These are phyloP conservation scores for Charanyca ferruginea DNA, from an alignment of 2,888 invertebrate genomes.

Conservation along the genomic window DNA sequence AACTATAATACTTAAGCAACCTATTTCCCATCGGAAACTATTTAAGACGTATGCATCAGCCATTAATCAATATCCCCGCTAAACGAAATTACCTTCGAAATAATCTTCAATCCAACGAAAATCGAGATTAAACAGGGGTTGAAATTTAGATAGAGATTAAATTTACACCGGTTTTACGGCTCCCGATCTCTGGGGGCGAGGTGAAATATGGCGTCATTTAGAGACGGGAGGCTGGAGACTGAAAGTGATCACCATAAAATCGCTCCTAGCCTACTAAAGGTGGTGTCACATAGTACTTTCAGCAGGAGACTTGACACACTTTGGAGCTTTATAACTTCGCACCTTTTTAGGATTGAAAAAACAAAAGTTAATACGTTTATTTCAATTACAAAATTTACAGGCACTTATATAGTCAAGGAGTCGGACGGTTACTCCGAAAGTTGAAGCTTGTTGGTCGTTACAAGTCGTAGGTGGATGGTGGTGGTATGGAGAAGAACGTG, in stretches of 20 bases:
- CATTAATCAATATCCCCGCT: slow-evolving; percentile 48
- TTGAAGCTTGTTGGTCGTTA: too few species aligned
- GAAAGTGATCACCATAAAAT: slow-evolving; percentile 69
- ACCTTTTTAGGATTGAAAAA: slow-evolving; percentile 1
- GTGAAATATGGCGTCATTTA: slow-evolving; percentile 72
- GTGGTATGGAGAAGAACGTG: too few species aligned
- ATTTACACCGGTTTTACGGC: slow-evolving; percentile 67
- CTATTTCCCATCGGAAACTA: slow-evolving; percentile 10
- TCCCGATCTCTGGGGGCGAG: slow-evolving; percentile 55
- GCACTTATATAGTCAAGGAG: too few species aligned
- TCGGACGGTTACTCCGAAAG: too few species aligned
- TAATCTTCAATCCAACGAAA: slow-evolving; percentile 60
- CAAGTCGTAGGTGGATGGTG: too few species aligned
- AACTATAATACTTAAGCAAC: background rate
- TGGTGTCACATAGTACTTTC: slow-evolving; percentile 33
- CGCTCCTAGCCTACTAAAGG: slow-evolving; percentile 22
- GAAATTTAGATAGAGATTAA: slow-evolving; percentile 70
- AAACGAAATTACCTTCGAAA: slow-evolving; percentile 47
- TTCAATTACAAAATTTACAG: too few species aligned
- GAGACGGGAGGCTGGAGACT: slow-evolving; percentile 51
- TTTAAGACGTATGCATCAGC: slow-evolving; percentile 1
- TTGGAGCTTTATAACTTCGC: slow-evolving; percentile 21
- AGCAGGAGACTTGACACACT: slow-evolving; percentile 7
- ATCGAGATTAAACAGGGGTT: slow-evolving; percentile 59
- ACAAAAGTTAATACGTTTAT: too few species aligned